Base-by-base conservation (phyloP, 2,797 vertebrate species). In the Heliangelus exortis region DNA sequence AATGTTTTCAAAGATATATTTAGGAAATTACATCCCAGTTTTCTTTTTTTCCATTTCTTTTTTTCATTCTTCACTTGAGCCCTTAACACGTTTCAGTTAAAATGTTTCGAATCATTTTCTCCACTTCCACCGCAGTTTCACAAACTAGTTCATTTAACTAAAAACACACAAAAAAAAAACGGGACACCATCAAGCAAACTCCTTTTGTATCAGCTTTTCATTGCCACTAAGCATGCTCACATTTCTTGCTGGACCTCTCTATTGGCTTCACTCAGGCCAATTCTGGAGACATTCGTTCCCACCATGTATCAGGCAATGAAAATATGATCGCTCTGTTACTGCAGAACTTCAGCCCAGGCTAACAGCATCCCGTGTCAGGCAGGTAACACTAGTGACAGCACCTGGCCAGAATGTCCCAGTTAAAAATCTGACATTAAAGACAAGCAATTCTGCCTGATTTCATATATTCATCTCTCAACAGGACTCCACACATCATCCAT, bases 11-110 rank as follows among this genome's bases (percentile, higher is more conserved):
- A 33, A 65, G 62, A 67, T 23, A 61, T 57, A 77, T 58, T 53
- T 63, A 77, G 34, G 50, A 77, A 88, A 84, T 84, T 58, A 73
- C 81, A 39, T 48, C 84, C 33, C 50, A 48, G 71, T 88, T 93
- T 85, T 68, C 55, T 86, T 31, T 51, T 62, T 85, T 29, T 33
- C 55, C 62, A n/a, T n/a, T n/a, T n/a, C n/a, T n/a, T n/a, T 53
- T 54, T 33, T 72, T 58, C 23, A 43, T 54, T 45, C 34, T 51
- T 54, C 12, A 3, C 66, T 71, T 80, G 75, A 67, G 55, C 39
- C 78, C 55, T 51, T 58, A 34, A 77, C 29, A 9, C 33, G 21
- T 54, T 62, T 50, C 43, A 80, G 45, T 28, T 80, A 31, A 57
- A 76, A 34, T 8, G 14, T 33, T 76, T 75, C 61, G 48, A 28